These are phyloP conservation scores for Chromis chromis DNA, from an alignment of 2,797 vertebrate species.

Conservation along the genomic window DNA sequence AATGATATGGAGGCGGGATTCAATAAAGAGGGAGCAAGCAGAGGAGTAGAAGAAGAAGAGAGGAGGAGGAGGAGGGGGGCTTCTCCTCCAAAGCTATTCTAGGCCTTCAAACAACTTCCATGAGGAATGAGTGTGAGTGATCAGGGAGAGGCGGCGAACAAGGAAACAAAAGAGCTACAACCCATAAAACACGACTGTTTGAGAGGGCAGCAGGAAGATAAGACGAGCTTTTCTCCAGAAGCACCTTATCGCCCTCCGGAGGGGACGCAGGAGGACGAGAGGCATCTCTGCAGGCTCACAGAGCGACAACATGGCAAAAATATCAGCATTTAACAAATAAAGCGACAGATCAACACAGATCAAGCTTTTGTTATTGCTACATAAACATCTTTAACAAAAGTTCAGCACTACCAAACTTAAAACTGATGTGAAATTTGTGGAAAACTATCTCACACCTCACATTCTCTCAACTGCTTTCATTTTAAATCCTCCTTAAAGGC, in stretches of 20 bases:
- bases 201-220: conserved; percentile 75
- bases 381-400: conserved; percentile 7
- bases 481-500: conserved; percentile 52
- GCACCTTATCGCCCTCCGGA: conserved; percentile 64
- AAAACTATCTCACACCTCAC: neutral
- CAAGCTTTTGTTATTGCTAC: neutral
- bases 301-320: conserved; percentile 29
- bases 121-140: conserved; percentile 87
- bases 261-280: conserved; percentile 21
- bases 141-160: conserved; percentile 66
- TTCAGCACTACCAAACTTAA: neutral
- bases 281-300: conserved; percentile 37
- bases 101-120: conserved; percentile 87
- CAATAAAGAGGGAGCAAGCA: conserved; percentile 86
- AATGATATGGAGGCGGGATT: conserved; percentile 90
- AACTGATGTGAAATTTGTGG: neutral
- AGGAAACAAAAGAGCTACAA: conserved; percentile 82
- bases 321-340: neutral
- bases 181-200: conserved; percentile 78
- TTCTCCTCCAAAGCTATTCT: conserved; percentile 85
- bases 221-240: conserved; percentile 51
- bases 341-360: neutral
- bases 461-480: conserved; percentile 32
- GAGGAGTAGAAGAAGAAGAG: conserved; percentile 68
- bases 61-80: conserved; percentile 54